Conservation (phyloP, 2,797 vertebrate genomes). For the Pseudochirops cupreus region DNA sequence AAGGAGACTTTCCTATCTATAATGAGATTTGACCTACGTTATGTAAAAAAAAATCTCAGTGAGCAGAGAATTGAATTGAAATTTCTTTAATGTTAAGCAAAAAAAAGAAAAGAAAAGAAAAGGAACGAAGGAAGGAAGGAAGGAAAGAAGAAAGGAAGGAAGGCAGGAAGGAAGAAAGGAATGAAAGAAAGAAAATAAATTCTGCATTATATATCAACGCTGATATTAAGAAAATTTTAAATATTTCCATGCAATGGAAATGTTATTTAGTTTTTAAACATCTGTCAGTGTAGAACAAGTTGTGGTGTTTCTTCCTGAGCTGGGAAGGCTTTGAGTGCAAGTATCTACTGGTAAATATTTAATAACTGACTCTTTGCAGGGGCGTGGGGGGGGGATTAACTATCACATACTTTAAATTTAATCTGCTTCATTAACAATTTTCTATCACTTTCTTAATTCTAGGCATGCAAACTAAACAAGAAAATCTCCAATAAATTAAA, state of each 20-base stretch:
- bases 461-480: neutral
- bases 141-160: too few relatives aligned
- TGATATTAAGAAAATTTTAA: neutral
- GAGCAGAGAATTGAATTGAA: neutral
- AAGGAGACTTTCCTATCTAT: neutral
- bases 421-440: neutral
- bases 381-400: neutral
- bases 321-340: neutral
- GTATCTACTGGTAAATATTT: neutral
- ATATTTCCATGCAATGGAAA: neutral
- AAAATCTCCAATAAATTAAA: neutral
- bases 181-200: neutral
- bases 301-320: neutral
- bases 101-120: neutral
- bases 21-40: neutral
- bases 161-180: too few relatives aligned
- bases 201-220: neutral
- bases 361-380: neutral
- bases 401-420: neutral
- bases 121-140: too few relatives aligned
- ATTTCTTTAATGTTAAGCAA: neutral
- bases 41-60: neutral
- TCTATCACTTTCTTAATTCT: neutral
- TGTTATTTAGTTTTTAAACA: neutral
- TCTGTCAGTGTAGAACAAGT: neutral